These are phyloP conservation scores for Nyctereutes procyonoides DNA, from an alignment of 2,113 vertebrate genomes.

Conservation along the genomic window DNA sequence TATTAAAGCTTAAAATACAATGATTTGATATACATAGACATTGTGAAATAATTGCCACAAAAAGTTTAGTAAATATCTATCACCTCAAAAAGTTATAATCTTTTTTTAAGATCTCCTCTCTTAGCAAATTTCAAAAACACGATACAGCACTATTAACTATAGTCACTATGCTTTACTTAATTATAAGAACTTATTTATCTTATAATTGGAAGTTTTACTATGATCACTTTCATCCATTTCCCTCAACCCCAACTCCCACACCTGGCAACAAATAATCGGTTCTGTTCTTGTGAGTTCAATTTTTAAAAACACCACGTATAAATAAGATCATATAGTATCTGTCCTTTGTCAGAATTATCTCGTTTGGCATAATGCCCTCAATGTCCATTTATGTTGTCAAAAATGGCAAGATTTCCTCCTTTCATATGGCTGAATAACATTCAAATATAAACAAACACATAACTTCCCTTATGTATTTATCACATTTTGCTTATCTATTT, in stretches of 20 bases:
- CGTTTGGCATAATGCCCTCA: background rate
- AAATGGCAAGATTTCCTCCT: background rate
- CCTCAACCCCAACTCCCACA: background rate
- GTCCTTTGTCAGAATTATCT: background rate
- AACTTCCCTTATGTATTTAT: background rate
- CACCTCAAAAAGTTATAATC: background rate
- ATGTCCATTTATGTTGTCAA: background rate
- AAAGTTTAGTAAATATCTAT: background rate
- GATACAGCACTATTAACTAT: background rate
- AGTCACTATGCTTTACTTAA: background rate
- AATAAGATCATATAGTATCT: background rate
- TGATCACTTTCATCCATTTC: background rate
- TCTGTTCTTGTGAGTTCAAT: background rate
- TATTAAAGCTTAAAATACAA: background rate
- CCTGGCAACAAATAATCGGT: background rate
- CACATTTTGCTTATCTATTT: background rate
- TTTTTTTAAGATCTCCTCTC: background rate
- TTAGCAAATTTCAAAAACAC: background rate
- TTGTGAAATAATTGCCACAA: background rate
- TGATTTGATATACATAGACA: background rate
- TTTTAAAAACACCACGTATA: background rate
- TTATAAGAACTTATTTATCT: background rate
- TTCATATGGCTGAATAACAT: background rate
- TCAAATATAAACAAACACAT: background rate
- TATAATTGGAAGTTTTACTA: background rate